Percentiles rank a stretch among this genome's conserved stretches.
Evolutionary conservation across 2,888 invertebrate species (phyloP).

Genomic region (Ophioninae sp.): DNA sequence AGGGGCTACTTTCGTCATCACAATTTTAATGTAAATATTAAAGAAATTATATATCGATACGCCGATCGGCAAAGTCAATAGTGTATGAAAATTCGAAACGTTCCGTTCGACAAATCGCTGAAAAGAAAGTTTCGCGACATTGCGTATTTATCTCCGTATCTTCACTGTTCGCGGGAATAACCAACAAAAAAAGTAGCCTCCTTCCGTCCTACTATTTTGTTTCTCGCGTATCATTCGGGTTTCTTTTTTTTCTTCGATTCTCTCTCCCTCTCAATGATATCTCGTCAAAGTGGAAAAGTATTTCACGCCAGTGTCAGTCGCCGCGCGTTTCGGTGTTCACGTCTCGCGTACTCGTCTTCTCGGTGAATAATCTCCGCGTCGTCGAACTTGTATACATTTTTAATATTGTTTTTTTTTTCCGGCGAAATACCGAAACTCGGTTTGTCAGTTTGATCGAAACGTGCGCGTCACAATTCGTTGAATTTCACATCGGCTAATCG

Average conservation of each 20-base stretch:
- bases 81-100: constrained; percentile 35
- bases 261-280: constrained; percentile 44
- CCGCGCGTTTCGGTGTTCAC: constrained; percentile 51
- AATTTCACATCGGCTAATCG: background rate
- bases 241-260: constrained; percentile 17
- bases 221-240: constrained; percentile 55
- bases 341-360: constrained; percentile 43
- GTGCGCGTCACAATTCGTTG: background rate
- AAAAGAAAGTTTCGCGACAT: constrained; percentile 50
- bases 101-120: constrained; percentile 24
- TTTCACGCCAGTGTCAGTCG: constrained; percentile 46
- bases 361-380: constrained; percentile 14
- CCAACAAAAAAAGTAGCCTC: constrained; percentile 63
- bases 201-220: constrained; percentile 55
- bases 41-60: constrained; percentile 60
- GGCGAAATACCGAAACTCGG: background rate
- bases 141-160: constrained; percentile 56
- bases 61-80: constrained; percentile 41
- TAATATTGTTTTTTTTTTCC: constrained; percentile 2
- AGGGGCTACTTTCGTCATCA: constrained; percentile 71
- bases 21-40: constrained; percentile 76
- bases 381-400: constrained; percentile 20
- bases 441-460: constrained; percentile 10
- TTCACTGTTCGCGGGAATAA: constrained; percentile 61
- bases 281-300: constrained; percentile 61